Evolutionary conservation across 2,888 invertebrate genomes (phyloP), one percentile per base, ranked within the genome.

Genomic region (Tenthredo mesomela): DNA sequence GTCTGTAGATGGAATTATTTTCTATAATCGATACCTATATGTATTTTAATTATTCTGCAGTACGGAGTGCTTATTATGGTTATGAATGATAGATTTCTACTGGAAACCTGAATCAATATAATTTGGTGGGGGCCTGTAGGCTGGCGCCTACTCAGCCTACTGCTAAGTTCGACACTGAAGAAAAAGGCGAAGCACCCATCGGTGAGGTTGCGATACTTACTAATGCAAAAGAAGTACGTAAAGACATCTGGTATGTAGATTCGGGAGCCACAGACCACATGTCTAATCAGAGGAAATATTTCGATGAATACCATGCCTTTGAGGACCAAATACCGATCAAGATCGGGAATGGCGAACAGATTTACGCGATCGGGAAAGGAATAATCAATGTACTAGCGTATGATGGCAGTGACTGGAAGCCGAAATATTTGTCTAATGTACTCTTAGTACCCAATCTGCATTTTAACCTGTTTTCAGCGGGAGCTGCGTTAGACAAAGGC

Each of bases 181-280:
- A 43, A 7, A 84, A 83, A 40, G 84, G 82, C 6, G 75, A 86
- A 21, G 86, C 85, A 5, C 73, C 88, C 6, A 70, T 70, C 21
- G 67, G 37, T 15, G 29, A 70, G 18, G 67, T 33, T 1, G 67
- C 33, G 33, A 70, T 10, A 33, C 67, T 70, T 25, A 33, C 33
- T 18, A 1, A 18, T 2, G 18, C 67, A 70, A 37, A 70, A 0
- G 10, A 12, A 25, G 33, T 33, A 37, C 12, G 18, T 29, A 70
- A 33, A 73, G 82, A 85, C 10, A 43, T 65, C 25, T 86, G 87
- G 86, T 80, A 77, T 21, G n/a, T 88, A n/a, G 89, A 88, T 67
- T 89, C 88, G 0, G 88, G 88, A 9, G 89, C 88, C 21, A 87
- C 85, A 0, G 86, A 88, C 37, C 87, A 89, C 77, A 88, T 88